A percentile compares a stretch with the other conserved stretches of the same genome.
Evolutionary conservation across 2,888 invertebrate species (phyloP).

Genomic region (Diaprepes abbreviatus): DNA sequence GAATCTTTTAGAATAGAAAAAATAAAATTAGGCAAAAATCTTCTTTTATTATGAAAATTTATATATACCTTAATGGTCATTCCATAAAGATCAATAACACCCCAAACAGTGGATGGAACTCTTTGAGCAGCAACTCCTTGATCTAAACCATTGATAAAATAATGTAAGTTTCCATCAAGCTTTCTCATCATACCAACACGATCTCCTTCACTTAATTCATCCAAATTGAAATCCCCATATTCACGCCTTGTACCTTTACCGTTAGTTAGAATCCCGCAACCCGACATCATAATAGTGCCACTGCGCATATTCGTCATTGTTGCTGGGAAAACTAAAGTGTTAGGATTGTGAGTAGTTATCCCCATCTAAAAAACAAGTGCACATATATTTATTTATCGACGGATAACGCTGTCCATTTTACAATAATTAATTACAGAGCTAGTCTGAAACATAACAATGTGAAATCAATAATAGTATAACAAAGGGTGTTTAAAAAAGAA

Average conservation of each 20-base stretch:
- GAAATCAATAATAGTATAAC: no score
- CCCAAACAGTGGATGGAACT: constrained; percentile 88
- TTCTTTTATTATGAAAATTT: no score
- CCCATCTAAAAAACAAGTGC: constrained; percentile 84
- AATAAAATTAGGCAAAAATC: no score
- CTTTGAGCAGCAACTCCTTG: constrained; percentile 91
- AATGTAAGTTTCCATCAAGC: constrained; percentile 87
- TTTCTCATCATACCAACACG: constrained; percentile 93
- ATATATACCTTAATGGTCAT: constrained; percentile 94
- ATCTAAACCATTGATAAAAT: constrained; percentile 92
- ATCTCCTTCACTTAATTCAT: constrained; percentile 93
- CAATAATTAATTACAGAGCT: no score
- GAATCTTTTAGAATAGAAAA: no score
- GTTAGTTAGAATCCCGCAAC: constrained; percentile 95
- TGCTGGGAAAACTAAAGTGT: constrained; percentile 90
- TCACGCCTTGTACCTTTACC: constrained; percentile 94
- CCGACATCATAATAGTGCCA: constrained; percentile 96
- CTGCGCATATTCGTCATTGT: constrained; percentile 98
- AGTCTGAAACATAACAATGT: no score
- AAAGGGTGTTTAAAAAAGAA: no score
- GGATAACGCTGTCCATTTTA: no score
- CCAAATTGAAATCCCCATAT: constrained; percentile 94
- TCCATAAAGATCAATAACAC: constrained; percentile 94
- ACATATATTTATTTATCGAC: no score
- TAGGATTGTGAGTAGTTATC: constrained; percentile 93